phyloP scores from a whole-genome alignment of 2,888 invertebrate species.

The Tinea semifulvella region DNA sequence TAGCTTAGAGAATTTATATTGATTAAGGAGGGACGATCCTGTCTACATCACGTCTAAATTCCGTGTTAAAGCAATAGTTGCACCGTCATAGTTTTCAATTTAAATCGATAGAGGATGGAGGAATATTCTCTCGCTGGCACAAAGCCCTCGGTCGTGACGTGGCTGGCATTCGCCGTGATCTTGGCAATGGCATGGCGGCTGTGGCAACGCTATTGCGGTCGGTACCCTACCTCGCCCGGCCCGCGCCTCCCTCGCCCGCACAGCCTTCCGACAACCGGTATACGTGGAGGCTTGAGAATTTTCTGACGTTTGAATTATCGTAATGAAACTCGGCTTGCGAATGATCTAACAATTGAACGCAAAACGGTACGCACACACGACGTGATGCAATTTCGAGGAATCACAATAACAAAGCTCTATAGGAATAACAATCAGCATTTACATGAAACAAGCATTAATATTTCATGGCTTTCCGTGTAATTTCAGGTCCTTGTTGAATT shows the following conservation, averaged over 20 bases:
- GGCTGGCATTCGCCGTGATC: slow-evolving; percentile 69
- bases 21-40: too few relatives aligned
- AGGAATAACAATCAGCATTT: slow-evolving; percentile 11
- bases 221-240: slow-evolving; percentile 42
- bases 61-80: slow-evolving; percentile 27
- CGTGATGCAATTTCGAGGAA: slow-evolving; percentile 27
- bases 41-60: too few relatives aligned
- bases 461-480: slow-evolving; percentile 7
- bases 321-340: slow-evolving; percentile 36
- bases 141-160: slow-evolving; percentile 62
- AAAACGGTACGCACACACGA: slow-evolving; percentile 33
- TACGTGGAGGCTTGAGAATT: slow-evolving; percentile 45
- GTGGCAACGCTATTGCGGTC: slow-evolving; percentile 51
- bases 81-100: slow-evolving; percentile 51
- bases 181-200: slow-evolving; percentile 62
- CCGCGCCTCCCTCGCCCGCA: slow-evolving; percentile 19
- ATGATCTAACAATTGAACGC: slow-evolving; percentile 38
- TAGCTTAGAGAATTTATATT: too few relatives aligned
- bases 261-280: slow-evolving; percentile 63
- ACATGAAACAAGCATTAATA: slow-evolving; percentile 10
- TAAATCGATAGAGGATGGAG: slow-evolving; percentile 19
- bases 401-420: slow-evolving; percentile 12
- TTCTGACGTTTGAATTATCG: slow-evolving; percentile 56
- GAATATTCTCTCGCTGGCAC: slow-evolving; percentile 49
- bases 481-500: slow-evolving; percentile 6